Evolutionary conservation across 2,888 invertebrate species (phyloP).

Genomic region (Scaptomyza polygonia): DNA sequence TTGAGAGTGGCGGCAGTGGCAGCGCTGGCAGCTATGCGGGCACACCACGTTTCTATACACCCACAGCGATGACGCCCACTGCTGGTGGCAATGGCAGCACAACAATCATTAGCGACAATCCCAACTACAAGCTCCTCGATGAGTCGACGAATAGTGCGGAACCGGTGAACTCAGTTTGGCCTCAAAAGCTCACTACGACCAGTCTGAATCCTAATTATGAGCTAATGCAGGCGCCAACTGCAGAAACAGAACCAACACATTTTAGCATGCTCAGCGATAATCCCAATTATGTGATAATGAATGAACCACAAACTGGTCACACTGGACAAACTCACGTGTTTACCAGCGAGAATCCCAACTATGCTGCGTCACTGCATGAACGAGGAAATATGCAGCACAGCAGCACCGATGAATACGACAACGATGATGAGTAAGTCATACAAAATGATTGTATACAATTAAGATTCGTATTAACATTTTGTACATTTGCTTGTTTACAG

Average conservation of each 20-base stretch:
- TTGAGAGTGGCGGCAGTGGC: slow-evolving; percentile 78
- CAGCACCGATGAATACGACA: slow-evolving; percentile 58
- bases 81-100: slow-evolving; percentile 39
- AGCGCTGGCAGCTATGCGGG: slow-evolving; percentile 78
- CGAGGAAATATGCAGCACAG: slow-evolving; percentile 27
- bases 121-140: slow-evolving; percentile 79
- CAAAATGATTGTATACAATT: background rate
- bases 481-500: slow-evolving; percentile 21
- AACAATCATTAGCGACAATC: slow-evolving; percentile 72
- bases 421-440: slow-evolving; percentile 41
- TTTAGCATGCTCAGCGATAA: slow-evolving; percentile 44
- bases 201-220: slow-evolving; percentile 78
- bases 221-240: slow-evolving; percentile 62
- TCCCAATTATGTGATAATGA: slow-evolving; percentile 77
- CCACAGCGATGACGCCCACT: slow-evolving; percentile 54
- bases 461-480: background rate
- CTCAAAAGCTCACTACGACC: slow-evolving; percentile 56
- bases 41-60: slow-evolving; percentile 74
- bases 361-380: slow-evolving; percentile 49
- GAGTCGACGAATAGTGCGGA: slow-evolving; percentile 66
- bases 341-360: slow-evolving; percentile 72
- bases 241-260: slow-evolving; percentile 2
- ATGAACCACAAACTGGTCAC: slow-evolving; percentile 49
- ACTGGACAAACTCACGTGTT: background rate
- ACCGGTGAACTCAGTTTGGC: slow-evolving; percentile 16